Conservation (phyloP, 1,140 invertebrate genomes). For the Ceratina japonica region DNA sequence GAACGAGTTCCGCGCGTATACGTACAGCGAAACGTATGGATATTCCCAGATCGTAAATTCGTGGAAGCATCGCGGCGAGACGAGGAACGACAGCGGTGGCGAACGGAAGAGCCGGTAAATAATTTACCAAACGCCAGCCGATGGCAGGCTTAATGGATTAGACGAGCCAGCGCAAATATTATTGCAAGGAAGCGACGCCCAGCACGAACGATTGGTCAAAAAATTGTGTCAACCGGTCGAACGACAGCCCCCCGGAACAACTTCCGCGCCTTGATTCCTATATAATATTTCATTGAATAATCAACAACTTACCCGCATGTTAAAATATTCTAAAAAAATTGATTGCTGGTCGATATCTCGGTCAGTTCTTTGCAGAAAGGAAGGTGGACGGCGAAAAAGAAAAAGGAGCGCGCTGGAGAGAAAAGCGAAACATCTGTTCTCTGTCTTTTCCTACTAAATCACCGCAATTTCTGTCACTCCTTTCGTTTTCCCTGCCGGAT, state of each 20-base stretch:
- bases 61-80: not conserved
- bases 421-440: slow-evolving; percentile 52
- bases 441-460: slow-evolving; percentile 62
- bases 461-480: slow-evolving; percentile 64
- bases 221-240: slow-evolving; percentile 57
- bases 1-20: not conserved
- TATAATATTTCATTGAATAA: too few relatives aligned
- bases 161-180: slow-evolving; percentile 69
- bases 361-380: not conserved
- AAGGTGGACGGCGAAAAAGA: not conserved
- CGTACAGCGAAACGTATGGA: slow-evolving; percentile 17
- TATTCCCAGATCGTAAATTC: slow-evolving; percentile 56
- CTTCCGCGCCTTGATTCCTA: too few relatives aligned
- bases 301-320: too few relatives aligned
- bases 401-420: not conserved
- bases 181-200: slow-evolving; percentile 65
- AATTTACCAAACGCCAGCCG: slow-evolving; percentile 58
- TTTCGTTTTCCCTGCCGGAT: slow-evolving; percentile 58
- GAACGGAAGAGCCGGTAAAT: slow-evolving; percentile 51
- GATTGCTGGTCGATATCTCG: too few relatives aligned
- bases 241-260: not conserved
- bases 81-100: not conserved
- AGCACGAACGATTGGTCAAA: slow-evolving; percentile 49
- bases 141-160: slow-evolving; percentile 64
- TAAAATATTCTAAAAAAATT: too few relatives aligned